phyloP scores from a whole-genome alignment of 2,113 vertebrate species.

The Nibea albiflora region DNA sequence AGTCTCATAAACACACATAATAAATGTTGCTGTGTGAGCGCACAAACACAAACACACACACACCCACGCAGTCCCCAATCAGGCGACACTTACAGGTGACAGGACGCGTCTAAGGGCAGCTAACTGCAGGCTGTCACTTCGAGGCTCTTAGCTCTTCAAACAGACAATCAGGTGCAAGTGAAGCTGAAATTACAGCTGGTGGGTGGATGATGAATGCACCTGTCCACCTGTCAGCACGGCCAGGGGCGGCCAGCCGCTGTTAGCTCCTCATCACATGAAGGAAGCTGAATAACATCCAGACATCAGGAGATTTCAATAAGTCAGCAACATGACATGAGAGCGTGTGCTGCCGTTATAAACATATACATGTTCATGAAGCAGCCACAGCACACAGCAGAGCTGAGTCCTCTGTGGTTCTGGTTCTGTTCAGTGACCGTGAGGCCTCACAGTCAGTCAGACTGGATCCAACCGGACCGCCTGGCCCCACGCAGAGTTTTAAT shows the following conservation, averaged over 20 bases:
- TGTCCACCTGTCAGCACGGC: neutral
- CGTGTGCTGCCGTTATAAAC: too few species aligned
- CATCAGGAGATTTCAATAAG: neutral
- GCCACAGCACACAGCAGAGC: neutral
- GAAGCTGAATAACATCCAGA: neutral
- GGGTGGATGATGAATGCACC: neutral
- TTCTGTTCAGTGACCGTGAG: too few species aligned
- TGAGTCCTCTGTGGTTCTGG: too few species aligned
- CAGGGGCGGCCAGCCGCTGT: neutral
- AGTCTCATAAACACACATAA: neutral
- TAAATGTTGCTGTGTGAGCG: neutral
- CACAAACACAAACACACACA: neutral
- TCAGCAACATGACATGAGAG: too few species aligned
- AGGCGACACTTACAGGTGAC: too few species aligned
- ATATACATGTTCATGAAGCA: neutral
- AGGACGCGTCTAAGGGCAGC: neutral
- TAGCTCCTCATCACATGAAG: neutral
- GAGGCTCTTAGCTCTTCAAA: neutral
- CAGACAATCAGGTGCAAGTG: slow-evolving; percentile 19
- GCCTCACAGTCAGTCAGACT: too few species aligned
- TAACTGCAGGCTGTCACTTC: slow-evolving; percentile 28
- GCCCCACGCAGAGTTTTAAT: too few species aligned
- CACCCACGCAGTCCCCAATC: neutral
- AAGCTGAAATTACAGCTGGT: slow-evolving; percentile 20
- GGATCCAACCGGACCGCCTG: too few species aligned